A percentile compares a stretch with the other conserved stretches of the same genome.
Conservation (phyloP, 92 coral and sea anemone species). For the Plumapathes pennacea region DNA sequence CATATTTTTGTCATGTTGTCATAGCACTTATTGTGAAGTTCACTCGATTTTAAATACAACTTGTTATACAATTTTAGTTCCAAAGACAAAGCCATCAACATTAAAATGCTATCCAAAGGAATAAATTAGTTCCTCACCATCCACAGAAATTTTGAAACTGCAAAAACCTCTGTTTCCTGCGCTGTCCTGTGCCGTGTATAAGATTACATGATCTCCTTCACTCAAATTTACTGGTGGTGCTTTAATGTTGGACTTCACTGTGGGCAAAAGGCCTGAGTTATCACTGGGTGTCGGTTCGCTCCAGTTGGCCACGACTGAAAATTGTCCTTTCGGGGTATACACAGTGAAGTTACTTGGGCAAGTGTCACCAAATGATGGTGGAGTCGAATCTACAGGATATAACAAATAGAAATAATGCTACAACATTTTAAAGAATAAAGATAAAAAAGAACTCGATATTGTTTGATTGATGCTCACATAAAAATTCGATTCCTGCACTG, state of each 20-base stretch:
- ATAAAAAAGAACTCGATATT: no score
- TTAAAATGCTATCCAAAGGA: no score
- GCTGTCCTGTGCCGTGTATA: slow-evolving; percentile 46
- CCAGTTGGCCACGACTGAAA: slow-evolving; percentile 48
- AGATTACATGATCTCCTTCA: slow-evolving; percentile 30
- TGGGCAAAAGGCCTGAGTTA: slow-evolving; percentile 33
- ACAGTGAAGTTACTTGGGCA: slow-evolving; percentile 27
- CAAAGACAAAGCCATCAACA: no score
- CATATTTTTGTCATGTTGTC: no score
- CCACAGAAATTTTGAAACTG: slow-evolving; percentile 21
- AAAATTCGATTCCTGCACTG: no score
- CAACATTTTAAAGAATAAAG: no score
- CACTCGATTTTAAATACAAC: no score
- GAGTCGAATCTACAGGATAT: slow-evolving; percentile 16
- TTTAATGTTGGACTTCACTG: slow-evolving; percentile 9
- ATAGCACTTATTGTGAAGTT: no score
- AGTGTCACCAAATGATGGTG: slow-evolving; percentile 30
- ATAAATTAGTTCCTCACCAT: slow-evolving; percentile 20
- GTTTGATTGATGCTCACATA: no score
- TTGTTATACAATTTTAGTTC: no score
- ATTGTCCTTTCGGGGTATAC: slow-evolving; percentile 22
- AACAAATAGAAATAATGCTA: no score
- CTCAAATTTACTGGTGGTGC: slow-evolving; percentile 11
- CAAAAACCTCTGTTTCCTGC: slow-evolving; percentile 41
- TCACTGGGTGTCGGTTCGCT: slow-evolving; percentile 45